Evolutionary conservation across 2,113 vertebrate species (phyloP).

Genomic region (Pycnonotus jocosus): DNA sequence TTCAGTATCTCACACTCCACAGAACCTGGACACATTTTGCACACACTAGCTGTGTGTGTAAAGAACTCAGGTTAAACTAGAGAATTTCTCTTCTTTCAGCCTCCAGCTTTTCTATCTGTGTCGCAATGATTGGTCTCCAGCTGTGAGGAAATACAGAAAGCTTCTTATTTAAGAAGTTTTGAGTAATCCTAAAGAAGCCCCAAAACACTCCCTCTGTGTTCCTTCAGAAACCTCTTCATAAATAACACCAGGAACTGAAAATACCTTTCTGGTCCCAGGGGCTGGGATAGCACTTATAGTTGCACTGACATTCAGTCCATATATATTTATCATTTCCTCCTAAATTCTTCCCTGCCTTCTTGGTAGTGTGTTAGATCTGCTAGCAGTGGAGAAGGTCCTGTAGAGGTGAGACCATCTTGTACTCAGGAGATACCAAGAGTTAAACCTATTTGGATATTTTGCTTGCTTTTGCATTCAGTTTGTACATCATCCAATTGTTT

Average conservation of each 20-base stretch:
- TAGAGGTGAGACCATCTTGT: neutral
- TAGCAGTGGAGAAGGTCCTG: neutral
- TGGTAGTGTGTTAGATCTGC: neutral
- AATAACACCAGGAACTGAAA: neutral
- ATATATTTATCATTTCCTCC: neutral
- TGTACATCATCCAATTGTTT: neutral
- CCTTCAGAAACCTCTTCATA: neutral
- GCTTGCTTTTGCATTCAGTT: neutral
- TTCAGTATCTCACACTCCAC: neutral
- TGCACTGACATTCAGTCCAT: neutral
- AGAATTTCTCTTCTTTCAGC: neutral
- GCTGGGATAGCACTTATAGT: neutral
- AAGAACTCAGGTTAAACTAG: neutral
- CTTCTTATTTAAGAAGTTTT: slow-evolving; percentile 3
- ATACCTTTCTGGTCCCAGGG: neutral
- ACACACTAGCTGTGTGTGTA: neutral
- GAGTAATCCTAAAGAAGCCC: neutral
- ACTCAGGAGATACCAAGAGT: neutral
- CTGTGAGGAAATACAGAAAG: slow-evolving; percentile 1
- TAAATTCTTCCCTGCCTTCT: neutral
- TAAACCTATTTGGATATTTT: neutral
- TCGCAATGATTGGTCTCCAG: neutral
- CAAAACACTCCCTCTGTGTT: neutral
- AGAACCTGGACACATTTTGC: neutral
- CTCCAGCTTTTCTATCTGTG: neutral